Evolutionary conservation across 2,888 invertebrate species (phyloP).

Genomic region (Pinctada fucata): DNA sequence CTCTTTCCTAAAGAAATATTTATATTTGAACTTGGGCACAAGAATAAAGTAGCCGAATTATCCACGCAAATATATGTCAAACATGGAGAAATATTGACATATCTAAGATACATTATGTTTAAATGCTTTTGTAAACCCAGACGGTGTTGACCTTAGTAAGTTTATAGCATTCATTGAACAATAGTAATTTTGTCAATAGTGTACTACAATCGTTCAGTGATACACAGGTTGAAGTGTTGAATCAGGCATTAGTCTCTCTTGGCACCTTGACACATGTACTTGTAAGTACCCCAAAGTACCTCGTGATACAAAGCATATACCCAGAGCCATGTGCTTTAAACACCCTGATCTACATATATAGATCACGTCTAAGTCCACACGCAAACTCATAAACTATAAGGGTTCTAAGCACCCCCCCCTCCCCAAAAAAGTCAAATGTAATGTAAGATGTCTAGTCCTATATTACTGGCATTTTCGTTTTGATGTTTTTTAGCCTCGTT

Average conservation of each 20-base stretch:
- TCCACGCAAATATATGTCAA: slow-evolving; percentile 12
- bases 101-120: background rate
- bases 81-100: background rate
- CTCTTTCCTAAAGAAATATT: background rate
- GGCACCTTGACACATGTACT: background rate
- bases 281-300: too few species aligned
- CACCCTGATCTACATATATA: too few species aligned
- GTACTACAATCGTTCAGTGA: background rate
- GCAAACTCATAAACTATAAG: too few species aligned
- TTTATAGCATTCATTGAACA: background rate
- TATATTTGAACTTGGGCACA: background rate
- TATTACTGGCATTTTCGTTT: too few species aligned
- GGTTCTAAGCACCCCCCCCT: too few species aligned
- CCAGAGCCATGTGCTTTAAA: too few species aligned
- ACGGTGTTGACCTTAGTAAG: slow-evolving; percentile 1
- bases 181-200: background rate
- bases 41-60: slow-evolving; percentile 6
- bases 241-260: background rate
- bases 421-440: too few species aligned
- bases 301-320: too few species aligned
- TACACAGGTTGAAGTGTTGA: background rate
- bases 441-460: too few species aligned
- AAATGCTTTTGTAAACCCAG: slow-evolving; percentile 1
- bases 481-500: too few species aligned
- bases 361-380: too few species aligned